phyloP scores from a whole-genome alignment of 2,113 vertebrate genomes.

The Lucifuga dentata region DNA sequence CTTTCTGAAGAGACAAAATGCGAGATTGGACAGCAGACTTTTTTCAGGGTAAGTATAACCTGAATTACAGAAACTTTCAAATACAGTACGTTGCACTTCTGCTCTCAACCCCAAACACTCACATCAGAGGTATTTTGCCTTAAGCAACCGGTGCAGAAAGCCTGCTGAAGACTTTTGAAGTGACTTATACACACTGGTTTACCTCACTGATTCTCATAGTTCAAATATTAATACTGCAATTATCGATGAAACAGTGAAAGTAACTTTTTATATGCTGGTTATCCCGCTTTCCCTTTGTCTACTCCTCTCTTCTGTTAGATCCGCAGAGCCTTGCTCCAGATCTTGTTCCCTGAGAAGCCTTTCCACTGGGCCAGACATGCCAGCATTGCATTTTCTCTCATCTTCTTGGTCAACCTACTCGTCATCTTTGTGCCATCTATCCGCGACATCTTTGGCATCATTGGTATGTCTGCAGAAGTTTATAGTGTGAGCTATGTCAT shows the following conservation, averaged over 20 bases:
- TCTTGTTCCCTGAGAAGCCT: slow-evolving; percentile 85
- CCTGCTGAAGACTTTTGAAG: background rate
- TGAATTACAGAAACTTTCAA: background rate
- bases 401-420: slow-evolving; percentile 85
- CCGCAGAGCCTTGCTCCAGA: slow-evolving; percentile 85
- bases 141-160: background rate
- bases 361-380: slow-evolving; percentile 87
- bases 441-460: slow-evolving; percentile 89
- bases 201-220: too few relatives aligned
- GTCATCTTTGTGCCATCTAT: slow-evolving; percentile 89
- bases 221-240: too few relatives aligned
- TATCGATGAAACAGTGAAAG: too few relatives aligned
- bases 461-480: slow-evolving; percentile 77
- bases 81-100: background rate
- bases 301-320: slow-evolving; percentile 76
- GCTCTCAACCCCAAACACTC: background rate
- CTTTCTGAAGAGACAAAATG: background rate
- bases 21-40: too few relatives aligned
- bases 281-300: background rate
- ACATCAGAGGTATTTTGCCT: background rate
- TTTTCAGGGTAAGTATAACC: too few relatives aligned
- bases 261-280: too few relatives aligned
- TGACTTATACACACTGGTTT: background rate
- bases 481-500: background rate
- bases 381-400: slow-evolving; percentile 82